Percentiles rank a stretch among this genome's conserved stretches.
phyloP scores from a whole-genome alignment of 2,113 vertebrate genomes.

The Elaphurus davidianus region DNA sequence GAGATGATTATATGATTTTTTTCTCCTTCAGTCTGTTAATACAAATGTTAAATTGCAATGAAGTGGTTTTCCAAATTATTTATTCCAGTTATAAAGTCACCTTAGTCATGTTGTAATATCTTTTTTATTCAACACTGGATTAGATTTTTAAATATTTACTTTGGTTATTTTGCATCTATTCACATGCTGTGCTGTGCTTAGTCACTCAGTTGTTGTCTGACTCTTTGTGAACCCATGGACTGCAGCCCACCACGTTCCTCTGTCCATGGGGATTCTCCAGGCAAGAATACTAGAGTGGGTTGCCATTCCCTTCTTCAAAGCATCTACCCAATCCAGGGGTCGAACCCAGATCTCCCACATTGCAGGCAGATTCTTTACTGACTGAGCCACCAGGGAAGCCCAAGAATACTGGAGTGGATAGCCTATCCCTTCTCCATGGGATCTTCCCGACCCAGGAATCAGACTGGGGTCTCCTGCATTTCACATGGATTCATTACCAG shows the following conservation, averaged over 20 bases:
- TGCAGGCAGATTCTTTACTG: neutral
- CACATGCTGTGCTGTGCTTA: neutral
- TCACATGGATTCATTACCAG: neutral
- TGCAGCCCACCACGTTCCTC: neutral
- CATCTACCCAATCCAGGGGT: neutral
- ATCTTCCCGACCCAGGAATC: neutral
- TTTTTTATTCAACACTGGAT: neutral
- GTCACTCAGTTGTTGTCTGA: neutral
- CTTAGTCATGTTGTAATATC: neutral
- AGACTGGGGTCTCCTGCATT: neutral
- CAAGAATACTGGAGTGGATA: neutral
- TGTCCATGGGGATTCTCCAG: neutral
- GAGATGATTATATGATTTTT: neutral
- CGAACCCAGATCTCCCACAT: neutral
- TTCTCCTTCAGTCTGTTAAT: constrained; percentile 2
- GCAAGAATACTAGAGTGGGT: neutral
- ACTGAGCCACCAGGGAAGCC: neutral
- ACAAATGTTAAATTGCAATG: neutral
- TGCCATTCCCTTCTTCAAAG: neutral
- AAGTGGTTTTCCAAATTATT: neutral
- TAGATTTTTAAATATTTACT: constrained; percentile 13
- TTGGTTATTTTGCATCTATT: neutral
- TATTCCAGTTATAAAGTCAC: neutral
- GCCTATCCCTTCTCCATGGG: neutral
- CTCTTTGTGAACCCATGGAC: neutral